Evolutionary conservation across 2,797 vertebrate species (phyloP), one percentile per base, ranked within the genome.

Genomic region (Alauda arvensis): DNA sequence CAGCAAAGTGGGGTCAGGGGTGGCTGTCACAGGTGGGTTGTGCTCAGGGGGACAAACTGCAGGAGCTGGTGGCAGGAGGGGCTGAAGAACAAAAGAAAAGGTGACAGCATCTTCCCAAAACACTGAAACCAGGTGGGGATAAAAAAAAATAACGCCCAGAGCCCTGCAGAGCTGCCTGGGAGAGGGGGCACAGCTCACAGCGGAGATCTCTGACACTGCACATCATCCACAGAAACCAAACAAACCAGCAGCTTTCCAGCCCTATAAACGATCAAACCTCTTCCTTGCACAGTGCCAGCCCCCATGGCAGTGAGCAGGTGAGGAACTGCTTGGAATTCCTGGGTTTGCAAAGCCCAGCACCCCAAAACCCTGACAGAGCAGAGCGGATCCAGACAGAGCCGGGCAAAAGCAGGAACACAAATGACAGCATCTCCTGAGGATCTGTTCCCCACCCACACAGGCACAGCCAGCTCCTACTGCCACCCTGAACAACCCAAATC

Each of bases 381-480:
- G 42, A 67, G 82, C 21, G 9, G 77, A 78, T 70, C 86, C 51
- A 12, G 4, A 16, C 49, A 39, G 84, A 34, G 18, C 77, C 60
- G 8, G 91, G 93, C 31, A 65, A 70, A 78, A 83, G 53, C 77
- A 87, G 79, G 43, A 92, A 92, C 62, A 88, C 70, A 89, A 93
- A 42, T 40, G 40, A 83, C 37, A 77, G 87, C 63, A 63, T 81
- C 74, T 88, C 70, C 37, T 48, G n/a, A 90, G 74, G 59, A 77
- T 89, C 76, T 90, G 88, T 57, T 88, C 91, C 39, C 82, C 87
- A 71, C 84, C 90, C 91, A 85, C 92, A 9, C 88, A 68, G 19
- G 62, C 84, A 25, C 62, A 93, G 86, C 40, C 88, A 66, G 88
- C 70, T 93, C 92, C 92, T 65, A 24, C 9, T 82, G 90, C 90